A percentile compares a stretch with the other conserved stretches of the same genome.
Conservation (phyloP, 1,140 invertebrate species). For the Aphidius ervi region DNA sequence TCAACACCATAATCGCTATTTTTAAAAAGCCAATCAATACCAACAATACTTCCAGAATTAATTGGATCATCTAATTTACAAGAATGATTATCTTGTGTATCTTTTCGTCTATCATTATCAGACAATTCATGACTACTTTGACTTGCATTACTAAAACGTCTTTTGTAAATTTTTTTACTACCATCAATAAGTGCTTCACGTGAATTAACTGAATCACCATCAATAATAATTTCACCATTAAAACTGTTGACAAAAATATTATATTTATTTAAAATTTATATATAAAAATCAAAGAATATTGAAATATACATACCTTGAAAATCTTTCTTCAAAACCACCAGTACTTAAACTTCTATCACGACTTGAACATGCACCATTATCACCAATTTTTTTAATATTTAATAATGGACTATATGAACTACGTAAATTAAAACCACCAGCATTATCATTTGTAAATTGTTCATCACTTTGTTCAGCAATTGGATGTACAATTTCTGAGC, state of each 20-base stretch:
- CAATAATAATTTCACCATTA: slow-evolving; percentile 41
- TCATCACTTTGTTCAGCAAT: slow-evolving; percentile 81
- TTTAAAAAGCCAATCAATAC: slow-evolving; percentile 56
- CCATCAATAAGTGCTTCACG: slow-evolving; percentile 46
- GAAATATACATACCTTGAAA: slow-evolving; percentile 40
- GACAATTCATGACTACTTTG: slow-evolving; percentile 49
- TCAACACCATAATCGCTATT: slow-evolving; percentile 46
- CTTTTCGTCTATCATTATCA: slow-evolving; percentile 38
- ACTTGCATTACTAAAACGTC: slow-evolving; percentile 48
- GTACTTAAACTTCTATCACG: slow-evolving; percentile 41
- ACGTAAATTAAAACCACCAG: slow-evolving; percentile 44
- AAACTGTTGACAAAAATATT: slow-evolving; percentile 36
- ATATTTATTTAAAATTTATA: slow-evolving; percentile 12
- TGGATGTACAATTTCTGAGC: slow-evolving; percentile 76
- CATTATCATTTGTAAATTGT: slow-evolving; percentile 54
- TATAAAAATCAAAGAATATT: no score
- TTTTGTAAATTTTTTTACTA: slow-evolving; percentile 34
- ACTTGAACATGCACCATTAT: slow-evolving; percentile 34
- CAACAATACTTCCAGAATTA: slow-evolving; percentile 47
- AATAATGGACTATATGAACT: slow-evolving; percentile 65
- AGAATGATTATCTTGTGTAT: slow-evolving; percentile 31
- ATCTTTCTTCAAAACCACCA: slow-evolving; percentile 44
- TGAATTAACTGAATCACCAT: slow-evolving; percentile 47
- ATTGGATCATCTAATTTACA: slow-evolving; percentile 43
- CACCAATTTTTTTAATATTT: slow-evolving; percentile 51